phyloP scores from a whole-genome alignment of 1,140 invertebrate genomes.

The Scaptomyza montana region DNA sequence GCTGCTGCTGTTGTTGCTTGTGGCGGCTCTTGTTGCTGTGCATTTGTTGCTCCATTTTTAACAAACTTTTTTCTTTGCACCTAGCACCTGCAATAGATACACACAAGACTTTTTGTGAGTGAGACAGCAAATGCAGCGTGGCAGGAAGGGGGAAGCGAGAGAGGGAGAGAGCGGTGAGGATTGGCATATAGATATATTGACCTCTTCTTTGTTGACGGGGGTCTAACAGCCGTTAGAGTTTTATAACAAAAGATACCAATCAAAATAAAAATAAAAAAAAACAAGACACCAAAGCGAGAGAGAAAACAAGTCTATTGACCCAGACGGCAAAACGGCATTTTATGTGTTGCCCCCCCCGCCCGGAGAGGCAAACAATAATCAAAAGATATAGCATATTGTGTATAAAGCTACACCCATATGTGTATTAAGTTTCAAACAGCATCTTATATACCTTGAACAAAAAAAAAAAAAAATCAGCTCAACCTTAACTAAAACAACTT shows the following conservation, averaged over 20 bases:
- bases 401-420: neutral
- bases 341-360: slow-evolving; percentile 9
- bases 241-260: slow-evolving; percentile 30
- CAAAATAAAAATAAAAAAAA: neutral
- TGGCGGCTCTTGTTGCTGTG: slow-evolving; percentile 23
- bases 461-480: neutral
- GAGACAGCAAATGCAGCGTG: slow-evolving; percentile 23
- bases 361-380: slow-evolving; percentile 8
- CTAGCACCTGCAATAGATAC: slow-evolving; percentile 57
- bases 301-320: slow-evolving; percentile 48
- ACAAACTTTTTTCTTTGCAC: neutral
- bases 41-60: slow-evolving; percentile 53
- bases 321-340: slow-evolving; percentile 36
- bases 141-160: neutral
- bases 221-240: slow-evolving; percentile 21
- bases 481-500: slow-evolving; percentile 13
- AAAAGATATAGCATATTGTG: neutral
- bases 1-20: slow-evolving; percentile 24
- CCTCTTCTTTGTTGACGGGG: slow-evolving; percentile 3
- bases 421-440: neutral
- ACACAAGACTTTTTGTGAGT: slow-evolving; percentile 46
- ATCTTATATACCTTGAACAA: slow-evolving; percentile 27
- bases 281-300: neutral
- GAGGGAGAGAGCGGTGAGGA: neutral
- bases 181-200: slow-evolving; percentile 1